Conservation (phyloP, 1,140 invertebrate species). For the Centruroides vittatus region DNA sequence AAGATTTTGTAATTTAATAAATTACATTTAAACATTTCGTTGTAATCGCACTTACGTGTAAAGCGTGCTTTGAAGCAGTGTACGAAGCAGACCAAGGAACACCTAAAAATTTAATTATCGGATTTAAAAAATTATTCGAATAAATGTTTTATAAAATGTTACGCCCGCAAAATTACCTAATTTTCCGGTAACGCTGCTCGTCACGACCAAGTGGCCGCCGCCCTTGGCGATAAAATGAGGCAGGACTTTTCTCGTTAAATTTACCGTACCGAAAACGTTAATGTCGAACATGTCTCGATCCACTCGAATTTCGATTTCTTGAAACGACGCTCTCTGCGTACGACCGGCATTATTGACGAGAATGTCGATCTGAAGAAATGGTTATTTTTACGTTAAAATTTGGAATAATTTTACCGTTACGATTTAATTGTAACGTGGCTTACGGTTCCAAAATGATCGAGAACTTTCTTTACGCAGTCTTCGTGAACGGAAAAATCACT, state of each 20-base stretch:
- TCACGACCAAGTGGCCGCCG: constrained; percentile 52
- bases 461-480: constrained; percentile 42
- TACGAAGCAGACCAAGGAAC: constrained; percentile 61
- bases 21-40: too few relatives aligned
- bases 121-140: not conserved
- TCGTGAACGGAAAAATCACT: constrained; percentile 44
- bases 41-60: constrained; percentile 45
- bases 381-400: not conserved
- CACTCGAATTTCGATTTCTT: constrained; percentile 54
- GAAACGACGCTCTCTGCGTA: constrained; percentile 60
- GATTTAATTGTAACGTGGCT: not conserved
- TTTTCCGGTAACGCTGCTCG: constrained; percentile 54
- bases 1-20: too few relatives aligned
- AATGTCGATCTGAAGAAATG: constrained; percentile 46
- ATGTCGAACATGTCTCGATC: constrained; percentile 64
- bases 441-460: constrained; percentile 50
- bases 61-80: constrained; percentile 60
- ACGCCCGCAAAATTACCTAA: constrained; percentile 23
- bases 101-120: constrained; percentile 22
- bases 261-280: constrained; percentile 61
- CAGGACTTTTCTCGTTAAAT: constrained; percentile 49
- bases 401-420: too few relatives aligned
- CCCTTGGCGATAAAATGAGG: constrained; percentile 41
- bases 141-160: not conserved
- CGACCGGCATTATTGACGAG: constrained; percentile 68